Conservation (phyloP, 1,140 invertebrate species). For the Penaeus indicus region DNA sequence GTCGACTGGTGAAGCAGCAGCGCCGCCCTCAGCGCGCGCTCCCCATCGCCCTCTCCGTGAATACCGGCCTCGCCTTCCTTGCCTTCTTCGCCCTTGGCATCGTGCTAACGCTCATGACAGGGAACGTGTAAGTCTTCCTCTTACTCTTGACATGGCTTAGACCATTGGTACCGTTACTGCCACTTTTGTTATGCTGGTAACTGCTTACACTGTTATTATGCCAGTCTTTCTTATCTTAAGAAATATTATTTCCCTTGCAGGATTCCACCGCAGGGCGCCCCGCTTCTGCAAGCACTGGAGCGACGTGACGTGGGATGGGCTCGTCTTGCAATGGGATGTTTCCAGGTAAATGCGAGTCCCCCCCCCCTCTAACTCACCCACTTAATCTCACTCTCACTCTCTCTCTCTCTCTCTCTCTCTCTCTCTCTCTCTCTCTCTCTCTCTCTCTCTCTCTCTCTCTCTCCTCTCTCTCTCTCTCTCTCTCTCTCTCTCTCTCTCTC, state of each 20-base stretch:
- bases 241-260: neutral
- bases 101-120: conserved; percentile 54
- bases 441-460: neutral
- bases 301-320: conserved; percentile 55
- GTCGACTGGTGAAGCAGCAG: conserved; percentile 33
- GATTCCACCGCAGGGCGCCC: conserved; percentile 40
- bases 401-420: neutral
- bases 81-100: conserved; percentile 55
- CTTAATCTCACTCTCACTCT: neutral
- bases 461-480: neutral
- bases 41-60: conserved; percentile 38
- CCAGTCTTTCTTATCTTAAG: neutral
- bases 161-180: no score
- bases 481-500: neutral
- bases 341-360: conserved; percentile 32
- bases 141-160: neutral
- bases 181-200: no score
- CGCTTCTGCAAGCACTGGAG: conserved; percentile 47
- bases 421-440: neutral
- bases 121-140: conserved; percentile 43
- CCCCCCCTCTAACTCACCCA: neutral
- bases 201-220: neutral
- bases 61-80: conserved; percentile 37
- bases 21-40: conserved; percentile 18
- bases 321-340: conserved; percentile 34